These are phyloP conservation scores for Drosophila parabipectinata DNA, from an alignment of 1,140 invertebrate species.

Conservation along the genomic window DNA sequence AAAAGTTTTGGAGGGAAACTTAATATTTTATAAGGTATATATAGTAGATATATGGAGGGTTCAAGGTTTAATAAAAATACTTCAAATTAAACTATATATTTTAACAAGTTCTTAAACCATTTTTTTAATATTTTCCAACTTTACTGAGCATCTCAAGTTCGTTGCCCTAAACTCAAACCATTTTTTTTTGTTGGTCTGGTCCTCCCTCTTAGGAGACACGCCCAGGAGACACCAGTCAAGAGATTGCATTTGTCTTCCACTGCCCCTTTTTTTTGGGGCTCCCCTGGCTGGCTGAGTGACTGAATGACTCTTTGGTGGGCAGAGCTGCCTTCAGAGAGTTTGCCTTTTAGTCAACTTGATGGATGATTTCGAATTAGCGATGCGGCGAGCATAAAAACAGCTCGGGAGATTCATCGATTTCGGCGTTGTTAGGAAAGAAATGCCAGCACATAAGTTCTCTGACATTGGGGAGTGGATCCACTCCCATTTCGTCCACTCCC, in stretches of 20 bases:
- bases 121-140: not conserved
- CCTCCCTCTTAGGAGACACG: constrained; percentile 52
- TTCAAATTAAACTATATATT: too few relatives aligned
- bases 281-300: constrained; percentile 55
- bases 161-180: not conserved
- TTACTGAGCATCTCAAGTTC: not conserved
- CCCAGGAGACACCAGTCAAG: constrained; percentile 51
- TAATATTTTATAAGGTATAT: constrained; percentile 7
- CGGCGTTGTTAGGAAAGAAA: constrained; percentile 12
- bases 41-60: too few relatives aligned
- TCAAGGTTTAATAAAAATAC: too few relatives aligned
- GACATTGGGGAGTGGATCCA: constrained; percentile 51
- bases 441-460: constrained; percentile 68
- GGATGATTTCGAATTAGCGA: constrained; percentile 79
- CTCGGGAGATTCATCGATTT: constrained; percentile 52
- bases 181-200: constrained; percentile 8
- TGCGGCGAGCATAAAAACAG: constrained; percentile 54
- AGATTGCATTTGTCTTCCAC: constrained; percentile 72
- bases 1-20: constrained; percentile 51
- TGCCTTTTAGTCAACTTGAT: constrained; percentile 56
- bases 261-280: constrained; percentile 21
- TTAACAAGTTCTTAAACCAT: too few relatives aligned
- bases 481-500: not conserved
- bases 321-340: constrained; percentile 14
- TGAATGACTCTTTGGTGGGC: constrained; percentile 54